Conservation (phyloP, 2,797 vertebrate genomes). For the Acanthurus leucopareius region DNA sequence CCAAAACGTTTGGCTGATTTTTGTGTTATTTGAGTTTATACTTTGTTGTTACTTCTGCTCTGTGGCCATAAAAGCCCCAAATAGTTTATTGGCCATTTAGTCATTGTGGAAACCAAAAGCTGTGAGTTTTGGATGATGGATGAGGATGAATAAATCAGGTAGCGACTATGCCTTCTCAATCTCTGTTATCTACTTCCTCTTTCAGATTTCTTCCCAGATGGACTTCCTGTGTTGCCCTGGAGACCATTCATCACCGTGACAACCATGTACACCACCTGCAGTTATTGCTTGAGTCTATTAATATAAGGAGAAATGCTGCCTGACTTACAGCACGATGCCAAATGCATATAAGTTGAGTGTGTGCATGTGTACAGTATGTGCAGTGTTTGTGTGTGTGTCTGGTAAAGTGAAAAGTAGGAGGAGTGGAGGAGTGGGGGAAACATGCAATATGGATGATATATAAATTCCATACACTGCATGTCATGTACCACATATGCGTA, state of each 20-base stretch:
- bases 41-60: slow-evolving; percentile 27
- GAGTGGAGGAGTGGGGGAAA: too few species aligned
- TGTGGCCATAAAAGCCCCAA: slow-evolving; percentile 48
- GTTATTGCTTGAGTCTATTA: slow-evolving; percentile 75
- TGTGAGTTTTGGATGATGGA: slow-evolving; percentile 68
- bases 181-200: slow-evolving; percentile 78
- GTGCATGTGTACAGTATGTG: not conserved
- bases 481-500: too few species aligned
- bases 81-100: slow-evolving; percentile 50
- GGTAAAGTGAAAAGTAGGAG: not conserved
- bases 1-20: slow-evolving; percentile 38
- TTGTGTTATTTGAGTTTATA: slow-evolving; percentile 29
- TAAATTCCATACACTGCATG: too few species aligned
- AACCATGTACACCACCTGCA: slow-evolving; percentile 76
- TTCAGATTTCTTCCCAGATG: slow-evolving; percentile 77
- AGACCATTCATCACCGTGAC: slow-evolving; percentile 83
- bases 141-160: slow-evolving; percentile 72
- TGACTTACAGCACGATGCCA: slow-evolving; percentile 25
- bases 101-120: slow-evolving; percentile 48
- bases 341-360: slow-evolving; percentile 12
- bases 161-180: slow-evolving; percentile 58
- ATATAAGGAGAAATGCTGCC: slow-evolving; percentile 60
- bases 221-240: slow-evolving; percentile 82
- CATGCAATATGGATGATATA: too few species aligned
- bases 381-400: too few species aligned